phyloP scores from a whole-genome alignment of 1,140 invertebrate species.

The Drosophila equinoxialis region DNA sequence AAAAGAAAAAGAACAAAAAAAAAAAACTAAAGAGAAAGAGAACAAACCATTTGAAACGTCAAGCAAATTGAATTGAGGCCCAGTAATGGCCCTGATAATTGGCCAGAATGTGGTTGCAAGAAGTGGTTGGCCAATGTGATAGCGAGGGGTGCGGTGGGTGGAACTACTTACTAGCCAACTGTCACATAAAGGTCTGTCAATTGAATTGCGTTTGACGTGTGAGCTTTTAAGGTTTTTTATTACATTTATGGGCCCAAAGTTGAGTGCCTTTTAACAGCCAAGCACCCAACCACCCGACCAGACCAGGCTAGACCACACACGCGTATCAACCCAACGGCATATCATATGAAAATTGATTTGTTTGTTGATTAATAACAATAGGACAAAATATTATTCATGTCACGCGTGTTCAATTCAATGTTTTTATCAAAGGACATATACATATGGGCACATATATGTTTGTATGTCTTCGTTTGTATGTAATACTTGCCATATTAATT shows the following conservation, averaged over 20 bases:
- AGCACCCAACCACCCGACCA: not conserved
- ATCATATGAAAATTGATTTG: slow-evolving; percentile 76
- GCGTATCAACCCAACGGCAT: slow-evolving; percentile 9
- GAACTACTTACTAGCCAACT: slow-evolving; percentile 10
- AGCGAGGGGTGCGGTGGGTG: not conserved
- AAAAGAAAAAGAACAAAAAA: slow-evolving; percentile 42
- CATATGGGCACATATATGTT: not conserved
- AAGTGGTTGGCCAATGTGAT: too few relatives aligned
- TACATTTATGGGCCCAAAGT: slow-evolving; percentile 63
- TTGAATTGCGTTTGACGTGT: slow-evolving; percentile 70
- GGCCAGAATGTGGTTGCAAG: slow-evolving; percentile 40
- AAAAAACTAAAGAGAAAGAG: slow-evolving; percentile 44
- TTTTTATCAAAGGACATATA: slow-evolving; percentile 34
- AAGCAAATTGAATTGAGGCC: slow-evolving; percentile 57
- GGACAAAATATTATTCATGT: slow-evolving; percentile 28
- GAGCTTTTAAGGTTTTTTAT: slow-evolving; percentile 80
- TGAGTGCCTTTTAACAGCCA: slow-evolving; percentile 31
- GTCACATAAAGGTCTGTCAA: slow-evolving; percentile 35
- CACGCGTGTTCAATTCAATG: slow-evolving; percentile 17
- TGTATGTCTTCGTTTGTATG: too few relatives aligned
- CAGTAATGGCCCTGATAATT: slow-evolving; percentile 55
- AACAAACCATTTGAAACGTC: slow-evolving; percentile 53
- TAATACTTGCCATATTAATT: slow-evolving; percentile 62
- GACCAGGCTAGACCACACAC: not conserved
- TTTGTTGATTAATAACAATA: slow-evolving; percentile 74